Evolutionary conservation across 1,140 invertebrate species (phyloP), one percentile per base, ranked within the genome.

Genomic region (Bombus terrestris): DNA sequence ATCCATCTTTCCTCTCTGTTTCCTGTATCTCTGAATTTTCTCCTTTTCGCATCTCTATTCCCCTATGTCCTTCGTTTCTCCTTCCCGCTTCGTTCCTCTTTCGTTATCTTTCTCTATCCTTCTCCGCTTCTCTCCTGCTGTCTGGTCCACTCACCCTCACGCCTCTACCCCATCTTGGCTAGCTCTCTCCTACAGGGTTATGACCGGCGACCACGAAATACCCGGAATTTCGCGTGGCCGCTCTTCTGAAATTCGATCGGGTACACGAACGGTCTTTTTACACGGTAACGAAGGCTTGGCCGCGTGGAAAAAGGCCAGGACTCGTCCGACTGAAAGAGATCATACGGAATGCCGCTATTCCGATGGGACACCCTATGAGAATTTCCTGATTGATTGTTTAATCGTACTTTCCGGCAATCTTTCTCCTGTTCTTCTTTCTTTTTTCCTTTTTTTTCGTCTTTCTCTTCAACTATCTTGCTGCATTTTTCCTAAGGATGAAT

Each of bases 171-270:
- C 32, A 12, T 47, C 35, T 39, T 39, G 69, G 37, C 18, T 35
- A 0, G 18, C 12, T 72, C 72, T 59, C 41, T 43, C 66, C 59
- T 43, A 35, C 22, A 59, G 72, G 75, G 77, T 89, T 86, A 89
- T 88, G 66, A 74, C 75, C 80, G 68, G 15, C 28, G 59, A 78
- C 64, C 73, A 71, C 64, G 73, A 86, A 78, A 86, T 89, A 68
- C 32, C 62, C 57, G 66, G 79, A 43, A 87, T 89, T 86, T 83
- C 69, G 59, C 68, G 79, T 83, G 43, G 76, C 43, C 22, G 57
- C 76, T 89, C 71, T 72, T 86, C 72, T 80, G 82, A 84, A 79
- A 85, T 74, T 85, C 82, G 62, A 79, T 87, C 86, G 76, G 62
- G 53, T 78, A 66, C 77, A 73, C 57, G 37, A 57, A 28, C 39